These are phyloP conservation scores for Salvelinus fontinalis DNA, from an alignment of 2,113 vertebrate genomes.

Conservation along the genomic window DNA sequence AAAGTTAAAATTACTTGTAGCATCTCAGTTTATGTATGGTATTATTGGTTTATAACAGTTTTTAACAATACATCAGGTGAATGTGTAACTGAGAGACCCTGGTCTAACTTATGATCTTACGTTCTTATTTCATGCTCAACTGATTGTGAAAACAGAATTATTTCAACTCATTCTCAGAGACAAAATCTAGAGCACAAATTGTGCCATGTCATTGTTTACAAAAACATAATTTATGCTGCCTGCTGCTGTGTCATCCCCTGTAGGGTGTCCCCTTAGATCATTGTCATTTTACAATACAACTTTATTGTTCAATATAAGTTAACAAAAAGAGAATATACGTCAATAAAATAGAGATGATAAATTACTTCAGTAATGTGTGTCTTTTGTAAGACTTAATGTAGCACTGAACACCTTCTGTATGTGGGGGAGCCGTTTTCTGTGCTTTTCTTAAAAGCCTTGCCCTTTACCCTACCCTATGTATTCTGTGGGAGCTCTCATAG, in stretches of 20 bases:
- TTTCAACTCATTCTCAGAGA: background rate
- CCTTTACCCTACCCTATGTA: background rate
- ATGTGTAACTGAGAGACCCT: background rate
- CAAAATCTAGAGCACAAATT: too few species aligned
- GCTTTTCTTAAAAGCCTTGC: too few species aligned
- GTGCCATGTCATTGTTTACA: too few species aligned
- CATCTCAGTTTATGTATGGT: background rate
- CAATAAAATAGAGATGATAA: too few species aligned
- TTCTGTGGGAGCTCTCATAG: background rate
- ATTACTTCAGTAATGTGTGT: too few species aligned
- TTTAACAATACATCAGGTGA: background rate
- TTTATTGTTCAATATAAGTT: background rate
- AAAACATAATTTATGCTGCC: too few species aligned
- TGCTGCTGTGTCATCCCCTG: too few species aligned
- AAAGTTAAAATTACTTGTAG: background rate
- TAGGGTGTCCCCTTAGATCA: too few species aligned
- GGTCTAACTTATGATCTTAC: background rate
- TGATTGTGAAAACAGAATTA: background rate
- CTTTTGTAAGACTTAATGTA: too few species aligned
- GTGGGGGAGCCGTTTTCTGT: too few species aligned
- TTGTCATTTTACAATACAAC: slow-evolving; percentile 3
- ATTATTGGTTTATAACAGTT: background rate
- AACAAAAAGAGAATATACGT: background rate
- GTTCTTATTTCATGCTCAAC: slow-evolving; percentile 2
- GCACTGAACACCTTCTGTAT: too few species aligned